phyloP scores from a whole-genome alignment of 2,888 invertebrate species.

The Nomada fabriciana region DNA sequence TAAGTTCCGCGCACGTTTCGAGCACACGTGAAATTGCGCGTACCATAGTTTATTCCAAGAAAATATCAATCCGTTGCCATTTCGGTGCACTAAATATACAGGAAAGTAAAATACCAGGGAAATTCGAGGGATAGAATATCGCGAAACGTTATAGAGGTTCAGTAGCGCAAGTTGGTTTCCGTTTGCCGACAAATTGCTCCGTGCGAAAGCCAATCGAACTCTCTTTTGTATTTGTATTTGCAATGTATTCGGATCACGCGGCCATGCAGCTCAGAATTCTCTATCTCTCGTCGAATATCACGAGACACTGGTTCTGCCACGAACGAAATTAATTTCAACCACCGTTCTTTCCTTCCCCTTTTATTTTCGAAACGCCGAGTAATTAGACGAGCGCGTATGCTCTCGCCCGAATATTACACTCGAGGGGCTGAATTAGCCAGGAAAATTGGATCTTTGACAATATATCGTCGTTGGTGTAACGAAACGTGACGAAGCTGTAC shows the following conservation, averaged over 20 bases:
- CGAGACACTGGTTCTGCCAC: neutral
- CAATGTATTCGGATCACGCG: neutral
- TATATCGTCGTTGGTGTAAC: constrained; percentile 19
- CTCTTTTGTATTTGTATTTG: constrained; percentile 19
- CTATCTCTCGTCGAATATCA: constrained; percentile 8
- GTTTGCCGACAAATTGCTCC: constrained; percentile 14
- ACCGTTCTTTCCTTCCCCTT: neutral
- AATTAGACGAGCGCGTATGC: constrained; percentile 28
- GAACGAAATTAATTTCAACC: constrained; percentile 28
- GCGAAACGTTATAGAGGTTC: too few relatives aligned
- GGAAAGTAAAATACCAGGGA: neutral
- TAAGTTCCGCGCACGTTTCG: neutral
- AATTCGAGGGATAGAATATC: neutral
- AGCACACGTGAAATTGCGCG: neutral
- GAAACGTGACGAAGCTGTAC: constrained; percentile 22
- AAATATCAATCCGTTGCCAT: neutral
- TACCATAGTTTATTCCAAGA: constrained; percentile 15
- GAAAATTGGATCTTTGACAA: constrained; percentile 38
- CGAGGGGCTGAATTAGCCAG: constrained; percentile 19
- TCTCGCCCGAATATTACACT: constrained; percentile 30
- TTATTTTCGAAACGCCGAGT: neutral
- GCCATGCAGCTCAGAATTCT: constrained; percentile 20
- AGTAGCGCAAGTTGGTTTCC: constrained; percentile 3
- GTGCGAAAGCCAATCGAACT: constrained; percentile 11
- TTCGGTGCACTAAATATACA: neutral